Conservation (phyloP, 2,113 vertebrate genomes). For the Labeo rohita region DNA sequence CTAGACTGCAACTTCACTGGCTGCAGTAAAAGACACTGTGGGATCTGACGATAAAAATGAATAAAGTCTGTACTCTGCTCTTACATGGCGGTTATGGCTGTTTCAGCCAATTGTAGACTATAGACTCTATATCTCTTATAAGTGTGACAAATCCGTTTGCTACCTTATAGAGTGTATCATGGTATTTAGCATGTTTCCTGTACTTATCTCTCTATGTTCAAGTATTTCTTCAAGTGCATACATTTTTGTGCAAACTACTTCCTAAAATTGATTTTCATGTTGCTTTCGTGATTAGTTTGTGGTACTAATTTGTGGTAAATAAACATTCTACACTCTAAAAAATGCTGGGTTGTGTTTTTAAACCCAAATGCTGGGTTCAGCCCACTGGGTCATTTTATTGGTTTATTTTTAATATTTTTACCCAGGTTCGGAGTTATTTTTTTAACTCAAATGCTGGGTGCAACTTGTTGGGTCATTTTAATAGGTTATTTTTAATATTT, state of each 20-base stretch:
- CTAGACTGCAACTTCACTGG: conserved; percentile 64
- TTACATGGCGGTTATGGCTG: neutral
- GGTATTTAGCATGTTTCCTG: neutral
- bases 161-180: conserved; percentile 2
- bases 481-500: too few species aligned
- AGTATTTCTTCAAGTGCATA: too few species aligned
- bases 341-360: too few species aligned
- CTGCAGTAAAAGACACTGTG: conserved; percentile 49
- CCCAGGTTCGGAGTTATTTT: too few species aligned
- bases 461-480: too few species aligned
- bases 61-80: conserved; percentile 14
- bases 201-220: neutral
- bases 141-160: conserved; percentile 19
- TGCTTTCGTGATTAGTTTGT: too few species aligned
- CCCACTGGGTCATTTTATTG: too few species aligned
- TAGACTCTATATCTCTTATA: conserved; percentile 5
- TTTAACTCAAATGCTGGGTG: too few species aligned
- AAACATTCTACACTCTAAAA: neutral
- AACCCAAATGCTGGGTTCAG: too few species aligned
- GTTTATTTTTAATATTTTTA: too few species aligned
- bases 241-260: too few species aligned
- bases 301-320: neutral
- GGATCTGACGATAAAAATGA: neutral
- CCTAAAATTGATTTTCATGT: too few species aligned
- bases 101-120: neutral